These are phyloP conservation scores for Xenotilapia leptura DNA, from an alignment of 2,113 vertebrate genomes.

Conservation along the genomic window DNA sequence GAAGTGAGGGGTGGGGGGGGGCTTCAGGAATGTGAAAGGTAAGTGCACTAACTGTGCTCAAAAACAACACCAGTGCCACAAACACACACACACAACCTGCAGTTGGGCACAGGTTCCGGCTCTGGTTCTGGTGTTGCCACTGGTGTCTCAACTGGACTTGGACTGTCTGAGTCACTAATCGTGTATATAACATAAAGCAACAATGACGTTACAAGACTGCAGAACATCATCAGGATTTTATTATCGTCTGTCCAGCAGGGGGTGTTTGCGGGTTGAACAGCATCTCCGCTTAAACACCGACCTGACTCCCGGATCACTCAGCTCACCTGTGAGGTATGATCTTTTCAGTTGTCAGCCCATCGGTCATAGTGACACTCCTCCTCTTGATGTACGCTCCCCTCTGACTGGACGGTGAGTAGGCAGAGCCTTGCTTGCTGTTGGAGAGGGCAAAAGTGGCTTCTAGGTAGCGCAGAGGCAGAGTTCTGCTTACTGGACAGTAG, in stretches of 20 bases:
- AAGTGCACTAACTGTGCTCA: not conserved
- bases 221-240: not conserved
- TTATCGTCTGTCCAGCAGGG: not conserved
- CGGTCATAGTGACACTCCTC: conserved; percentile 93
- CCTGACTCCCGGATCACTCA: not conserved
- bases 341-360: conserved; percentile 89
- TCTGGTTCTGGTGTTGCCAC: conserved; percentile 53
- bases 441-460: conserved; percentile 91
- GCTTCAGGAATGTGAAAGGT: not conserved
- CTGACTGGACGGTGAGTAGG: conserved; percentile 80
- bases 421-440: conserved; percentile 75
- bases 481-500: conserved; percentile 94
- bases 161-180: conserved; percentile 64
- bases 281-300: not conserved
- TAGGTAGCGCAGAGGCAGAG: conserved; percentile 92
- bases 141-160: conserved; percentile 58
- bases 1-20: not conserved
- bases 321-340: conserved; percentile 89
- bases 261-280: not conserved
- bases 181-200: conserved; percentile 32
- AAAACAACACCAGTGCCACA: conserved; percentile 23
- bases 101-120: conserved; percentile 52
- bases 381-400: conserved; percentile 93
- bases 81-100: conserved; percentile 58
- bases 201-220: not conserved